Percentiles rank a stretch among this genome's conserved stretches.
These are phyloP conservation scores for Ranitomeya variabilis DNA, from an alignment of 2,113 vertebrate species.

Conservation along the genomic window DNA sequence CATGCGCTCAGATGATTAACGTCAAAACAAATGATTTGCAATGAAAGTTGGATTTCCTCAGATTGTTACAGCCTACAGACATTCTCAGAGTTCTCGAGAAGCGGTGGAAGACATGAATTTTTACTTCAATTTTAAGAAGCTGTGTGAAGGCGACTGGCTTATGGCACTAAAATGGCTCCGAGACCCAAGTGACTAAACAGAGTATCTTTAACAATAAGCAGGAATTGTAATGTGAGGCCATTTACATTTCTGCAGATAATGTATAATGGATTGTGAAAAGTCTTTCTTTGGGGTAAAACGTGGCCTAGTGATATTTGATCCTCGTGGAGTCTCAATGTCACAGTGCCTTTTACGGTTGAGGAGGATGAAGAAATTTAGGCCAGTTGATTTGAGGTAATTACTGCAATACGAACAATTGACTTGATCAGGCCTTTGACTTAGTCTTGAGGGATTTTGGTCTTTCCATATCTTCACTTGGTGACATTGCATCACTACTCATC, in stretches of 20 bases:
- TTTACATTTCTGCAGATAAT: slow-evolving; percentile 12
- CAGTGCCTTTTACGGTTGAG: background rate
- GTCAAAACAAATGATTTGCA: slow-evolving; percentile 49
- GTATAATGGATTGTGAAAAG: slow-evolving; percentile 28
- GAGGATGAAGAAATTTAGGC: slow-evolving; percentile 8
- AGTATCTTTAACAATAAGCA: slow-evolving; percentile 21
- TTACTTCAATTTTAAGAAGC: slow-evolving; percentile 29
- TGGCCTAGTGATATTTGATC: slow-evolving; percentile 22
- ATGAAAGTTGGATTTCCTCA: slow-evolving; percentile 52
- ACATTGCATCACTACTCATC: background rate
- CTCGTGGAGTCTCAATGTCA: slow-evolving; percentile 4
- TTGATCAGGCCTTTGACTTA: slow-evolving; percentile 2
- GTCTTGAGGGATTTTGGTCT: slow-evolving; percentile 8
- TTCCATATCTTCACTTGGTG: background rate
- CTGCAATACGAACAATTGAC: slow-evolving; percentile 7
- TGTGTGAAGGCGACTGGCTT: slow-evolving; percentile 18
- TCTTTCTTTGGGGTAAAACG: slow-evolving; percentile 21
- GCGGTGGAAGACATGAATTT: slow-evolving; percentile 35
- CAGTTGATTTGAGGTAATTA: slow-evolving; percentile 8
- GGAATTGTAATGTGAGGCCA: slow-evolving; percentile 14
- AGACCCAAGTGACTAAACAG: background rate
- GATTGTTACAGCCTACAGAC: slow-evolving; percentile 50
- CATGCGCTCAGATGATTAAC: background rate
- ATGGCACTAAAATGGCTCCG: background rate
- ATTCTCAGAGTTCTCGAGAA: background rate